Percentiles rank a stretch among this genome's conserved stretches.
Evolutionary conservation across 2,888 invertebrate genomes (phyloP).

Genomic region (Troilus luridus): DNA sequence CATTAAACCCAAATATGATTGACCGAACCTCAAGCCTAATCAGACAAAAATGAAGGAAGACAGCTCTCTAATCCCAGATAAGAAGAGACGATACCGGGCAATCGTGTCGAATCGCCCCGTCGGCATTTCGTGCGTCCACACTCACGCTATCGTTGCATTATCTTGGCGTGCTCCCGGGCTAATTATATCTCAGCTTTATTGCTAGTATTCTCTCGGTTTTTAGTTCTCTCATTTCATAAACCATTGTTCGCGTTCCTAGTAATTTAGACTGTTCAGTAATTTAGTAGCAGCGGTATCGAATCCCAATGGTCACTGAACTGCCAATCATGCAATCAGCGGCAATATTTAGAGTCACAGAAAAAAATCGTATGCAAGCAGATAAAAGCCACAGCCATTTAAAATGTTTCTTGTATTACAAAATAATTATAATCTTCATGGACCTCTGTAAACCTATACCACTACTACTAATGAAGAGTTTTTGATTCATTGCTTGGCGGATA

Average conservation of each 20-base stretch:
- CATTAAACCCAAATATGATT: background rate
- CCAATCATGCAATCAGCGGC: background rate
- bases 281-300: background rate
- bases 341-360: background rate
- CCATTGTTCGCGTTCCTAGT: background rate
- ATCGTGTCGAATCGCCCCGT: background rate
- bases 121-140: background rate
- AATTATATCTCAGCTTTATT: constrained; percentile 11
- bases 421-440: no score
- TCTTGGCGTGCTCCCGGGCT: background rate
- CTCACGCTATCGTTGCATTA: constrained; percentile 18
- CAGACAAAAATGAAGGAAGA: background rate
- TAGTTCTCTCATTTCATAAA: constrained; percentile 29
- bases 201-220: background rate
- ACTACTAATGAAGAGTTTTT: no score
- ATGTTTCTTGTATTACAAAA: no score
- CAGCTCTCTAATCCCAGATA: background rate
- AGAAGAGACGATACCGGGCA: background rate
- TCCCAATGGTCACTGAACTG: background rate
- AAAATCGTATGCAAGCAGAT: background rate
- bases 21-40: background rate
- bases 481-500: no score
- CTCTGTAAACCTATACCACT: no score
- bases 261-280: background rate
- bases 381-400: no score